phyloP scores from a whole-genome alignment of 2,888 invertebrate genomes.

The Chloromyia formosa region DNA sequence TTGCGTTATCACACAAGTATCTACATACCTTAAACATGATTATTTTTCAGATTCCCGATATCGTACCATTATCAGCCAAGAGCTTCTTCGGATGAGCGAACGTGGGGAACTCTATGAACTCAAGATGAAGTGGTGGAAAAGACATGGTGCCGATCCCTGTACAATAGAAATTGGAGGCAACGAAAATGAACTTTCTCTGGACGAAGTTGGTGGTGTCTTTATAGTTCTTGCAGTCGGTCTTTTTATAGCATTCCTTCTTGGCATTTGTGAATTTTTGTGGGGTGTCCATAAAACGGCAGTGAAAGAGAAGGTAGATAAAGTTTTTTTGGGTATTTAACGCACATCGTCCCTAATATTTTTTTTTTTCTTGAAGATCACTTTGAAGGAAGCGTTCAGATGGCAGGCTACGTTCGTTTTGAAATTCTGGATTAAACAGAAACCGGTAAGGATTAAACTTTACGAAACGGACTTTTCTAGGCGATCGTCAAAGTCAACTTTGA shows the following conservation, averaged over 20 bases:
- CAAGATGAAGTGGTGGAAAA: constrained; percentile 93
- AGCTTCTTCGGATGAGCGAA: constrained; percentile 91
- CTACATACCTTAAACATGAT: neutral
- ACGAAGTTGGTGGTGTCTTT: constrained; percentile 91
- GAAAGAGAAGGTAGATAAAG: constrained; percentile 75
- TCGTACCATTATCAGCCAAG: constrained; percentile 83
- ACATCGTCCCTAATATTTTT: neutral
- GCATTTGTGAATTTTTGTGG: constrained; percentile 85
- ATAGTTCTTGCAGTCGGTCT: constrained; percentile 83
- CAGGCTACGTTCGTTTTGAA: constrained; percentile 78
- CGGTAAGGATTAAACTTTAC: constrained; percentile 64
- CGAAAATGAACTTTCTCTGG: constrained; percentile 61
- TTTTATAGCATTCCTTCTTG: constrained; percentile 74
- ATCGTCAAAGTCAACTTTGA: constrained; percentile 55
- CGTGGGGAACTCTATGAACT: constrained; percentile 80
- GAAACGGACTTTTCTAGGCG: constrained; percentile 52
- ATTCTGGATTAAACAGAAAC: constrained; percentile 78
- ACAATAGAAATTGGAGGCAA: constrained; percentile 55
- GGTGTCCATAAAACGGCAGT: constrained; percentile 81
- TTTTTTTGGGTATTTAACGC: constrained; percentile 53
- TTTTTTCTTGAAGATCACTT: constrained; percentile 68
- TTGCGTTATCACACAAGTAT: too few species aligned
- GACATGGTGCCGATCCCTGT: constrained; percentile 65
- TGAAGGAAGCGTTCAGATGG: constrained; percentile 73
- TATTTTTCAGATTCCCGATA: constrained; percentile 74